Percentiles rank a stretch among this genome's conserved stretches.
Conservation (phyloP, 2,113 vertebrate species). For the Seriola rivoliana region DNA sequence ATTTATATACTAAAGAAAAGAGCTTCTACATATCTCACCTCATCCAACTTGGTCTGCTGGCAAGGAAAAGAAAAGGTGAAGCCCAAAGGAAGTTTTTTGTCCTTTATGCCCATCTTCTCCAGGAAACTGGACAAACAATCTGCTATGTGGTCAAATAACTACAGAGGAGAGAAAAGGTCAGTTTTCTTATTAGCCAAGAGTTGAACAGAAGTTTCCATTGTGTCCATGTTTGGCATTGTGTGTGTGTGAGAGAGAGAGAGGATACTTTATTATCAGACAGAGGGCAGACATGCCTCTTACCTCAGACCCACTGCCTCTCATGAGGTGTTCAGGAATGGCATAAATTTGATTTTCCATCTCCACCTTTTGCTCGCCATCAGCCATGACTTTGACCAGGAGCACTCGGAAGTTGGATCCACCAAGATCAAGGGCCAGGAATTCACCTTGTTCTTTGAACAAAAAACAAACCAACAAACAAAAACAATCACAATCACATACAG, state of each 20-base stretch:
- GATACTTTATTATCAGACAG: not conserved
- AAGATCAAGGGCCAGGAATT: slow-evolving; percentile 94
- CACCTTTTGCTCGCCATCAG: slow-evolving; percentile 90
- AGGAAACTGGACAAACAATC: slow-evolving; percentile 94
- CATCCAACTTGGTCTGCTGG: slow-evolving; percentile 93
- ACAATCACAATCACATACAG: no score
- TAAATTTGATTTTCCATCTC: slow-evolving; percentile 98
- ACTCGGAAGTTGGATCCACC: slow-evolving; percentile 95
- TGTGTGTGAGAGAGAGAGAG: no score
- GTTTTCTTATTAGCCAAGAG: slow-evolving; percentile 3
- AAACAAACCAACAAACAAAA: not conserved
- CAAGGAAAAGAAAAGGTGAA: slow-evolving; percentile 99
- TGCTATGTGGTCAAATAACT: slow-evolving; percentile 98
- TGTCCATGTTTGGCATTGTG: not conserved
- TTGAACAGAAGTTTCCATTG: no score
- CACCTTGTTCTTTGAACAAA: slow-evolving; percentile 89
- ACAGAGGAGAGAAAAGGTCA: slow-evolving; percentile 10
- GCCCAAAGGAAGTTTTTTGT: slow-evolving; percentile 94
- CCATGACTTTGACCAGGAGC: slow-evolving; percentile 91
- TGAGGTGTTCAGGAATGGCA: slow-evolving; percentile 92
- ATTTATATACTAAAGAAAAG: not conserved
- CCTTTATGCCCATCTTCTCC: slow-evolving; percentile 94
- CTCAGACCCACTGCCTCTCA: slow-evolving; percentile 91
- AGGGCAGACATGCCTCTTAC: slow-evolving; percentile 69
- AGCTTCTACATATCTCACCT: slow-evolving; percentile 84